These are phyloP conservation scores for Pyrrhosoma nymphula DNA, from an alignment of 2,888 invertebrate species.

Conservation along the genomic window DNA sequence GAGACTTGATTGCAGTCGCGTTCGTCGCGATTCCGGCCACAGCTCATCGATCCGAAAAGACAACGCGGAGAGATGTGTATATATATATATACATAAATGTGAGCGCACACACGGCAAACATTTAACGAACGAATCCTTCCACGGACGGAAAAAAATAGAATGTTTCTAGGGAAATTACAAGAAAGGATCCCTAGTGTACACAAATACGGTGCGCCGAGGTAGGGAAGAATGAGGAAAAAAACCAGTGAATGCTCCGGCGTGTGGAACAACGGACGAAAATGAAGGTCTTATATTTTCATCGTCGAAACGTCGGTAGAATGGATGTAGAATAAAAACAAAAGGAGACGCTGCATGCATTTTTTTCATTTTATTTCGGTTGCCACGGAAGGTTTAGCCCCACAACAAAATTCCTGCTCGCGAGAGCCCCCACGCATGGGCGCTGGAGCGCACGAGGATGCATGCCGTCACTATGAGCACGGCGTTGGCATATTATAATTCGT, in stretches of 20 bases:
- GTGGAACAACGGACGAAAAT: conserved; percentile 3
- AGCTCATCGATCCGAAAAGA: neutral
- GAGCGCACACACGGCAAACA: neutral
- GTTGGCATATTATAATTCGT: neutral
- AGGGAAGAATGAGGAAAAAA: neutral
- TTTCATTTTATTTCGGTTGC: neutral
- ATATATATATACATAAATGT: neutral
- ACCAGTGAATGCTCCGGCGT: neutral
- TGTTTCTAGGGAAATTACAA: neutral
- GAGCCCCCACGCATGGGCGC: neutral
- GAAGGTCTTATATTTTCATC: neutral
- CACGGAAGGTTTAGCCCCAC: neutral
- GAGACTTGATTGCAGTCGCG: neutral
- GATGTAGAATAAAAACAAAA: neutral
- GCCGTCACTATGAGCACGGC: neutral
- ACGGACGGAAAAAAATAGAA: neutral
- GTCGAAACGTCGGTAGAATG: neutral
- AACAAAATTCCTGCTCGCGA: neutral
- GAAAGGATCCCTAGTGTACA: conserved; percentile 24
- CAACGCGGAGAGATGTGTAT: neutral
- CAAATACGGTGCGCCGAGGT: neutral
- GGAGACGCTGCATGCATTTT: neutral
- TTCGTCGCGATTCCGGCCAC: neutral
- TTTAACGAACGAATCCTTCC: conserved; percentile 4
- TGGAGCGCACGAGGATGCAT: neutral